These are phyloP conservation scores for Nomada lathburiana DNA, from an alignment of 2,888 invertebrate genomes.

Conservation along the genomic window DNA sequence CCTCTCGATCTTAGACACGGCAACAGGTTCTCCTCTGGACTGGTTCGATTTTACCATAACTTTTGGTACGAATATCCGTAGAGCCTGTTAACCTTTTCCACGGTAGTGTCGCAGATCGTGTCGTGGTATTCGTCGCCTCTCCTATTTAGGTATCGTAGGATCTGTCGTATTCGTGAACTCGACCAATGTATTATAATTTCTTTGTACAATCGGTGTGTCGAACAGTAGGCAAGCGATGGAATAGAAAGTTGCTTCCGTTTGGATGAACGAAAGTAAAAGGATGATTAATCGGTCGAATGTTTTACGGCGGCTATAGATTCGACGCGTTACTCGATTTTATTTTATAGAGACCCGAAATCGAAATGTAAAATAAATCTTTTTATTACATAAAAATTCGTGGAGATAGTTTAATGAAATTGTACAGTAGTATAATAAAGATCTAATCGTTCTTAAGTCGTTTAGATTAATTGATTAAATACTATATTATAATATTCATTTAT, in stretches of 20 bases:
- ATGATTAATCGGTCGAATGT: slow-evolving; percentile 25
- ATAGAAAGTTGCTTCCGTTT: slow-evolving; percentile 42
- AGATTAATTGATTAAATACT: too few species aligned
- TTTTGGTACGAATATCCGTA: slow-evolving; percentile 65
- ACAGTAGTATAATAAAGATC: background rate
- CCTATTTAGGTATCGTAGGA: slow-evolving; percentile 40
- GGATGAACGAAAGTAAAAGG: slow-evolving; percentile 22
- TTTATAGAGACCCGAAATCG: too few species aligned
- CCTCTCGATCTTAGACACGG: slow-evolving; percentile 76
- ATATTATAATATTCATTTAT: too few species aligned
- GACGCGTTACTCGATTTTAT: background rate
- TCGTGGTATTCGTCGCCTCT: slow-evolving; percentile 51
- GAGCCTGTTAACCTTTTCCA: slow-evolving; percentile 60
- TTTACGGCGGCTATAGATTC: slow-evolving; percentile 2
- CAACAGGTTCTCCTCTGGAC: slow-evolving; percentile 72
- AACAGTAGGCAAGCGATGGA: slow-evolving; percentile 11
- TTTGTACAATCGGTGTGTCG: slow-evolving; percentile 27
- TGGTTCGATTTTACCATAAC: slow-evolving; percentile 70
- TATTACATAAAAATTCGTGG: background rate
- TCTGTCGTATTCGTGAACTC: slow-evolving; percentile 32
- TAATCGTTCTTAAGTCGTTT: too few species aligned
- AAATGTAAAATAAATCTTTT: too few species aligned
- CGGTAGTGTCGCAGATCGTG: slow-evolving; percentile 54
- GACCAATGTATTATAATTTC: slow-evolving; percentile 21
- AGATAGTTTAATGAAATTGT: background rate